Evolutionary conservation across 1,140 invertebrate genomes (phyloP).

Genomic region (Tribolium madens): DNA sequence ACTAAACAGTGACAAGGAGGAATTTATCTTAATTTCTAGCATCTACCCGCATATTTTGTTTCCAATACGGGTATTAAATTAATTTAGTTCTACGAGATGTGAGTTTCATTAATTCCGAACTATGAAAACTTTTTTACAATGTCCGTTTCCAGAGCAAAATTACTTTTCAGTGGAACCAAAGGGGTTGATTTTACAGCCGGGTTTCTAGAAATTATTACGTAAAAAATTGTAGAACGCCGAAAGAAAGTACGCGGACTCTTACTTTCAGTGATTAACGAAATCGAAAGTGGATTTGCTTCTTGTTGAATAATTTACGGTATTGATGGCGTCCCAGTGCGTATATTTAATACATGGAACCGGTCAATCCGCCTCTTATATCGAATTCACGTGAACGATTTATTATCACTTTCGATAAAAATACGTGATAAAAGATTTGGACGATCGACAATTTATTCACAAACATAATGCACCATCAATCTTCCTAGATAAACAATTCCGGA

Average conservation of each 20-base stretch:
- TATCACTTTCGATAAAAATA: background rate
- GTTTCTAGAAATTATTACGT: slow-evolving; percentile 6
- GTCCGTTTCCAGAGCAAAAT: slow-evolving; percentile 10
- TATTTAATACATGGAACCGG: slow-evolving; percentile 15
- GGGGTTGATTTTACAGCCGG: slow-evolving; percentile 4
- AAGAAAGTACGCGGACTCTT: slow-evolving; percentile 41
- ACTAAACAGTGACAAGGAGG: background rate
- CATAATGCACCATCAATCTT: slow-evolving; percentile 6
- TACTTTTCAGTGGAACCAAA: slow-evolving; percentile 25
- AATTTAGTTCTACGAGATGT: background rate
- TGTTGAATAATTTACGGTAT: slow-evolving; percentile 44
- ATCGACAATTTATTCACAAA: background rate
- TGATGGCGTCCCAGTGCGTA: slow-evolving; percentile 9
- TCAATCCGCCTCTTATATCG: background rate
- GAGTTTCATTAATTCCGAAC: slow-evolving; percentile 17
- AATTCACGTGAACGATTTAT: background rate
- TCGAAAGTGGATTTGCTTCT: slow-evolving; percentile 45
- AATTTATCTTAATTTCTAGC: slow-evolving; percentile 20
- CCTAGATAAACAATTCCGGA: slow-evolving; percentile 22
- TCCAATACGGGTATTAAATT: slow-evolving; percentile 13
- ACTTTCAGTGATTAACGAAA: slow-evolving; percentile 43
- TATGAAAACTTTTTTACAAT: background rate
- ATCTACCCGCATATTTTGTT: slow-evolving; percentile 4
- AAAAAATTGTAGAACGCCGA: slow-evolving; percentile 24
- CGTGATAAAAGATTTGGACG: background rate